Evolutionary conservation across 2,888 invertebrate species (phyloP), one percentile per base, ranked within the genome.

Genomic region (Muschampia plurimacula): DNA sequence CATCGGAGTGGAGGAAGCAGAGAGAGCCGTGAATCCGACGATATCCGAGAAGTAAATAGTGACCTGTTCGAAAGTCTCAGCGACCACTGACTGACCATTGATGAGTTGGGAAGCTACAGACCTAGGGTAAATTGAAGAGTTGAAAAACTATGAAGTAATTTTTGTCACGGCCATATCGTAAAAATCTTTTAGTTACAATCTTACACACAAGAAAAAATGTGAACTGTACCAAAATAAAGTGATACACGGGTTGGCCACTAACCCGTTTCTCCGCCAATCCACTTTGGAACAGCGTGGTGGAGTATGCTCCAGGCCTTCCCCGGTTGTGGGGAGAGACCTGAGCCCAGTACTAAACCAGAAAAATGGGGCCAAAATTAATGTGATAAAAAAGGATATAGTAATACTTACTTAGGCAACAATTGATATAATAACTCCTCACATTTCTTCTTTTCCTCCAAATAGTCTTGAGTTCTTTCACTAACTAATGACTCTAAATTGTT

Each of bases 341-440:
- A 22, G 22, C 22, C 22, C 22, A 22, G 22, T 22, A 22, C 22
- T 15, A 55, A 13, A 49, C 3, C 13, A 10, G 22, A 1, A 22
- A 22, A 22, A 22, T 22, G 22, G 22, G 22, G 22, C 22, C n/a
- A 22, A 15, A 55, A 15, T n/a, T 55, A 28, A 10, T 10, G 22
- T 9, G 28, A 57, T 28, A 4, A 32, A 59, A 12, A 32, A 57
- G 32, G 32, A 12, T 12, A 6, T 59, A 13, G 41, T 28, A 52
- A 10, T 75, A 96, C 96, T 95, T 94, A 97, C 97, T 97, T 98
- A 41, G 99, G 99, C 78, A 99, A 94, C 82, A 99, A 96, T 90
- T 99, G 99, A 91, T 99, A 99, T 0, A 99, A 96, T 5, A 99
- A 95, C 83, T 99, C 98, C 88, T 99, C 99, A 81, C 99, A 99